A percentile compares a stretch with the other conserved stretches of the same genome.
These are phyloP conservation scores for Tribolium castaneum DNA, from an alignment of 1,140 invertebrate species.

Conservation along the genomic window DNA sequence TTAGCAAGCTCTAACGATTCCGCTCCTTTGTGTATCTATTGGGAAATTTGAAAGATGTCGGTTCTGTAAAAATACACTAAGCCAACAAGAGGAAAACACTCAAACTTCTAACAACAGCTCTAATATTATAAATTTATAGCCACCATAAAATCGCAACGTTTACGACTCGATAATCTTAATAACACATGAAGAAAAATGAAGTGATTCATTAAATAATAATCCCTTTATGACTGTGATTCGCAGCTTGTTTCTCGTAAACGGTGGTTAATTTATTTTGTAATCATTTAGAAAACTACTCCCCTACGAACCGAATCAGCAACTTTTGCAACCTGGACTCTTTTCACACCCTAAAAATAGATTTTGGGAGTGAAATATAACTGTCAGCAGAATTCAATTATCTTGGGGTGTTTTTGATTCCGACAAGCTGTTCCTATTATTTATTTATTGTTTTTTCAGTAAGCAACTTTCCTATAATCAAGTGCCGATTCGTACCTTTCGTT, in stretches of 20 bases:
- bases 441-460: conserved; percentile 17
- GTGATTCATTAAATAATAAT: not conserved
- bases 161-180: not conserved
- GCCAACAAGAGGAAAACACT: not conserved
- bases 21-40: conserved; percentile 5
- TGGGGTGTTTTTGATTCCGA: conserved; percentile 11
- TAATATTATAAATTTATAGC: not conserved
- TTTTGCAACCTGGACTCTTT: not conserved
- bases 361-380: conserved; percentile 11
- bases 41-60: not conserved
- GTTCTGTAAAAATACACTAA: not conserved
- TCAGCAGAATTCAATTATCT: conserved; percentile 18
- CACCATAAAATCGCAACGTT: not conserved
- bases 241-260: not conserved
- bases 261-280: not conserved
- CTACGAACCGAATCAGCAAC: not conserved
- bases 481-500: not conserved
- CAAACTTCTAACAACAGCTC: not conserved
- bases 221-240: not conserved
- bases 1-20: conserved; percentile 25
- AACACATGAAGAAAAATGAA: not conserved
- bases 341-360: not conserved
- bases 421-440: conserved; percentile 3
- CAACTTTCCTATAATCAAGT: not conserved
- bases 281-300: conserved; percentile 6